phyloP scores from a whole-genome alignment of 2,113 vertebrate species.

The Emberiza fucata region DNA sequence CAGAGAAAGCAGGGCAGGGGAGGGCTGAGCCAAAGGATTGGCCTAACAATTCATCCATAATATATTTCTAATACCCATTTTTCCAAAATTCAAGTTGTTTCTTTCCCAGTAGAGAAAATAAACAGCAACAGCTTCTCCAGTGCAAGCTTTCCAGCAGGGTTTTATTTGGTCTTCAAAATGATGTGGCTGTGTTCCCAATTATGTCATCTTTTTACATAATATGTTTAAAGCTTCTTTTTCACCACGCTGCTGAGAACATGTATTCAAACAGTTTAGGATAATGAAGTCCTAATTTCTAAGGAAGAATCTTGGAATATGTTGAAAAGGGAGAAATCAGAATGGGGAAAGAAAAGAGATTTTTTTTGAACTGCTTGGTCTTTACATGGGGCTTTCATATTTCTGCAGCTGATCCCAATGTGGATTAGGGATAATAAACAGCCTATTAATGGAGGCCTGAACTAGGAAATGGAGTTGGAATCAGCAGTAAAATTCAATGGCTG shows the following conservation, averaged over 20 bases:
- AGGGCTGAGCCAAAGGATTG: not conserved
- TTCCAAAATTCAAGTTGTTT: not conserved
- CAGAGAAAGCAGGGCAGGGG: not conserved
- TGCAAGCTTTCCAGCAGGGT: not conserved
- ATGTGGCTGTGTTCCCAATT: not conserved
- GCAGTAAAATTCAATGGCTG: constrained; percentile 74
- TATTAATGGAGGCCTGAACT: constrained; percentile 81
- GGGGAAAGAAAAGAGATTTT: not conserved
- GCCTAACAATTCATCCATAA: not conserved
- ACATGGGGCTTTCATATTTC: constrained; percentile 61
- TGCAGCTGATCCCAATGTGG: constrained; percentile 71
- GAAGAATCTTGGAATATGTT: not conserved
- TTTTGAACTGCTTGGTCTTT: constrained; percentile 39
- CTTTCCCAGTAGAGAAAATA: not conserved
- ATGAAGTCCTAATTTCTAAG: not conserved
- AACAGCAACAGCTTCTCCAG: not conserved
- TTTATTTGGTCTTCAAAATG: not conserved
- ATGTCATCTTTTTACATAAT: not conserved
- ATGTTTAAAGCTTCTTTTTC: not conserved
- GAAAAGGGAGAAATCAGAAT: not conserved
- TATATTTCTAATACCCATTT: not conserved
- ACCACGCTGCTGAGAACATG: not conserved
- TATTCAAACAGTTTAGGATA: constrained; percentile 19
- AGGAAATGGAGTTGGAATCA: constrained; percentile 76
- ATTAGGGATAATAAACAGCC: constrained; percentile 84